These are phyloP conservation scores for Anarhynchus alexandrinus DNA, from an alignment of 2,113 vertebrate genomes.

Conservation along the genomic window DNA sequence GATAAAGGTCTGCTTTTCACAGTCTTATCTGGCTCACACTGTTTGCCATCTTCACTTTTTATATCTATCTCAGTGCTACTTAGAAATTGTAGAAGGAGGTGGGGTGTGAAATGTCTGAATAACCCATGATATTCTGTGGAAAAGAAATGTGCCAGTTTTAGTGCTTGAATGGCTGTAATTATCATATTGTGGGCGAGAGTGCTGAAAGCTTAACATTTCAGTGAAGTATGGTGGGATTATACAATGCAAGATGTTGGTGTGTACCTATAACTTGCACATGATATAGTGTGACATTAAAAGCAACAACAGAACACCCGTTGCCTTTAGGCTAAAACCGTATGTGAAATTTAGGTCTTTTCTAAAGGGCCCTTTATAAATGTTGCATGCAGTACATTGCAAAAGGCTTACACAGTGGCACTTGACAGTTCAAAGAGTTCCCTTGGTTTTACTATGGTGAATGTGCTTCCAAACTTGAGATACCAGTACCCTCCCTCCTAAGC, in stretches of 20 bases:
- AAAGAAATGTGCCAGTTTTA: conserved; percentile 50
- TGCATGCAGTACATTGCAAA: not conserved
- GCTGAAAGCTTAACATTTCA: conserved; percentile 67
- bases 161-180: conserved; percentile 50
- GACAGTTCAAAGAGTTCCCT: not conserved
- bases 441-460: not conserved
- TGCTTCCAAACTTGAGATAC: not conserved
- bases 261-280: conserved; percentile 22
- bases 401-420: not conserved
- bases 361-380: not conserved
- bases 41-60: conserved; percentile 6
- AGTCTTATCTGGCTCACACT: not conserved
- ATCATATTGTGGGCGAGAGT: conserved; percentile 58
- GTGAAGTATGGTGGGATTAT: conserved; percentile 42
- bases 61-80: conserved; percentile 1
- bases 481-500: not conserved
- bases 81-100: conserved; percentile 28
- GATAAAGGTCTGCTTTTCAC: conserved; percentile 17
- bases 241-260: conserved; percentile 49
- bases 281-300: conserved; percentile 29
- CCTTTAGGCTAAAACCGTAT: not conserved
- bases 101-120: conserved; percentile 48
- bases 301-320: not conserved
- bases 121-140: conserved; percentile 46
- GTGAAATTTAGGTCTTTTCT: not conserved